phyloP scores from a whole-genome alignment of 2,113 vertebrate genomes.

The Sinocyclocheilus anshuiensis region DNA sequence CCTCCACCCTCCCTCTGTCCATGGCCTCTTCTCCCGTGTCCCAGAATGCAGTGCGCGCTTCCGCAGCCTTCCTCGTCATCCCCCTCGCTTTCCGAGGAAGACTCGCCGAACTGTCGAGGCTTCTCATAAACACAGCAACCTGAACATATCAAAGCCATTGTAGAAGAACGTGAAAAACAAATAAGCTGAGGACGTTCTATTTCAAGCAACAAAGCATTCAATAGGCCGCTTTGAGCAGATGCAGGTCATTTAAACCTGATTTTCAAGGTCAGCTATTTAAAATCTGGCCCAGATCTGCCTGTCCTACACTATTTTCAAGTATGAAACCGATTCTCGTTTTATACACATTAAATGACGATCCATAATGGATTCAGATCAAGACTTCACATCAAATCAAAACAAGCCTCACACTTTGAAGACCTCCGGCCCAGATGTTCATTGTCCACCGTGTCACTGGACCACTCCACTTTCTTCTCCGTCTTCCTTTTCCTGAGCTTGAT shows the following conservation, averaged over 20 bases:
- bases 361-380: background rate
- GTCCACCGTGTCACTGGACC: conserved; percentile 91
- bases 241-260: background rate
- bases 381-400: background rate
- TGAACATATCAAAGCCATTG: conserved; percentile 52
- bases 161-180: background rate
- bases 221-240: background rate
- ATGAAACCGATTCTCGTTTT: background rate
- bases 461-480: conserved; percentile 92
- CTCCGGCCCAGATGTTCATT: conserved; percentile 90
- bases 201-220: background rate
- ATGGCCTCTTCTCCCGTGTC: conserved; percentile 79
- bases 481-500: conserved; percentile 91
- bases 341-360: background rate
- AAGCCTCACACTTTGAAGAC: conserved; percentile 89
- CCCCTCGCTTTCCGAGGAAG: conserved; percentile 90
- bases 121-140: conserved; percentile 95
- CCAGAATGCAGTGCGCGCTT: conserved; percentile 87
- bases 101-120: conserved; percentile 87
- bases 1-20: conserved; percentile 76
- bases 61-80: conserved; percentile 87
- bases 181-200: background rate
- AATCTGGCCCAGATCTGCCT: conserved; percentile 10
- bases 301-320: background rate
- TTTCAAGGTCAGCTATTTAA: conserved; percentile 27